Conservation (phyloP, 2,113 vertebrate genomes). For the Empidonax alnorum region DNA sequence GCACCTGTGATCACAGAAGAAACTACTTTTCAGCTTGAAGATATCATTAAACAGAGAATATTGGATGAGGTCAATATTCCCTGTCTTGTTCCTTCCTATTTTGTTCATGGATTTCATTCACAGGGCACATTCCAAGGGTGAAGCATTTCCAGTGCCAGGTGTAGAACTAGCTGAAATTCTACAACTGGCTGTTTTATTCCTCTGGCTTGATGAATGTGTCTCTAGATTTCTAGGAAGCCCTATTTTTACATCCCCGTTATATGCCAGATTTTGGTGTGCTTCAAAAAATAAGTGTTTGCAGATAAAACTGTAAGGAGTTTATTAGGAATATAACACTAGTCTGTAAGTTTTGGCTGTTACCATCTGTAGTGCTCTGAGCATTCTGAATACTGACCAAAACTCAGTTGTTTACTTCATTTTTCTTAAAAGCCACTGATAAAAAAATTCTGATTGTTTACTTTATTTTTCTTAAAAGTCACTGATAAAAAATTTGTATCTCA, state of each 20-base stretch:
- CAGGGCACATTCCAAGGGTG: background rate
- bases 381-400: background rate
- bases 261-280: background rate
- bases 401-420: background rate
- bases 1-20: slow-evolving; percentile 94
- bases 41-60: slow-evolving; percentile 96
- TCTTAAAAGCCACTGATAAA: background rate
- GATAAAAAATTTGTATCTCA: background rate
- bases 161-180: background rate
- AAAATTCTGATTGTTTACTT: background rate
- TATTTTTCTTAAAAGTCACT: background rate
- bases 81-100: background rate
- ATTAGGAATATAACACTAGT: background rate
- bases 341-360: background rate
- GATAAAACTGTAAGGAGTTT: background rate
- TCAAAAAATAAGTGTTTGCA: background rate
- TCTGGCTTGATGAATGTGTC: background rate
- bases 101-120: background rate
- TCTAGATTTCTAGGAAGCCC: background rate
- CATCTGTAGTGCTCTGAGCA: background rate
- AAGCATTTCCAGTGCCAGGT: background rate
- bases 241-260: background rate
- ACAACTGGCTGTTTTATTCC: background rate
- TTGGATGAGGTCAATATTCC: slow-evolving; percentile 86
- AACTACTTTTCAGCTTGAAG: slow-evolving; percentile 92